A percentile compares a stretch with the other conserved stretches of the same genome.
These are phyloP conservation scores for Conus betulinus DNA, from an alignment of 1,140 invertebrate genomes.

Conservation along the genomic window DNA sequence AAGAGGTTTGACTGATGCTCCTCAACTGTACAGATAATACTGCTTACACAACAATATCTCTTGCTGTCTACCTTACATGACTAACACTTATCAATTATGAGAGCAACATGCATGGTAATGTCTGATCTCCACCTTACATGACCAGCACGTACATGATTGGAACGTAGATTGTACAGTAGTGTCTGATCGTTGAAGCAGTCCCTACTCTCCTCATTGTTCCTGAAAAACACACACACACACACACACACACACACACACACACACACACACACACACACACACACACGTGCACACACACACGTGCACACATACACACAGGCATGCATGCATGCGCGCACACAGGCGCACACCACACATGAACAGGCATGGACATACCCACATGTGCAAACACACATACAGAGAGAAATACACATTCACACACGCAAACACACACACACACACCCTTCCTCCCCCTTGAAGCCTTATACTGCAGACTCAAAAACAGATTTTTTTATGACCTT, in stretches of 20 bases:
- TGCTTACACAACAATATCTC: no score
- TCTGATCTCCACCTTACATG: no score
- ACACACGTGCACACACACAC: no score
- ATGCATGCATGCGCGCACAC: background rate
- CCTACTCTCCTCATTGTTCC: constrained; percentile 64
- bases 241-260: no score
- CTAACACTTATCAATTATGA: no score
- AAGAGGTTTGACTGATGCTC: no score
- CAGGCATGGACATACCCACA: background rate
- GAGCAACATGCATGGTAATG: no score
- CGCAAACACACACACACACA: background rate
- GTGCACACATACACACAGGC: no score
- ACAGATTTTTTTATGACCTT: background rate
- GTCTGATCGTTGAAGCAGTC: constrained; percentile 64
- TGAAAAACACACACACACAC: constrained; percentile 49
- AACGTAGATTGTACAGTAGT: constrained; percentile 62
- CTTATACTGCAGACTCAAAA: background rate
- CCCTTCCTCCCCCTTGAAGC: background rate
- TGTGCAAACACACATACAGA: background rate
- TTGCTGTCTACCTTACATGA: no score
- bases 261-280: no score
- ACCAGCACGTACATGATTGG: constrained; percentile 62
- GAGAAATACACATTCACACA: background rate
- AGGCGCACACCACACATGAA: background rate
- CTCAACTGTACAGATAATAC: no score